A percentile compares a stretch with the other conserved stretches of the same genome.
phyloP scores from a whole-genome alignment of 2,797 vertebrate species.

The Pelobates cultripes region DNA sequence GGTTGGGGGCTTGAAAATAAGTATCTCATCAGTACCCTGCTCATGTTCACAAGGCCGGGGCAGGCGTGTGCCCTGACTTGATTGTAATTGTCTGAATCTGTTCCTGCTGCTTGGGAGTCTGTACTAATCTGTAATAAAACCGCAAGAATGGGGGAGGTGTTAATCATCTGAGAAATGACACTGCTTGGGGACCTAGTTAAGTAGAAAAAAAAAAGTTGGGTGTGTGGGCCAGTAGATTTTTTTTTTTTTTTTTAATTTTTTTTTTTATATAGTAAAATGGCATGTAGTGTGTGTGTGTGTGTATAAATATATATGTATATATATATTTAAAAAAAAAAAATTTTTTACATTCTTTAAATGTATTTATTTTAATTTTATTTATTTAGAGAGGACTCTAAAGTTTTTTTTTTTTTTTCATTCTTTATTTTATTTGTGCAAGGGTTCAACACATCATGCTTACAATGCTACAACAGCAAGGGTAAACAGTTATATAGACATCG shows the following conservation, averaged over 20 bases:
- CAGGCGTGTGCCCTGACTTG: constrained; percentile 99
- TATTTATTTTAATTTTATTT: too few species aligned
- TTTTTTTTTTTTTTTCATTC: too few species aligned
- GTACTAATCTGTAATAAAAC: constrained; percentile 97
- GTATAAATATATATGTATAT: too few species aligned
- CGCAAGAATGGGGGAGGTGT: constrained; percentile 87
- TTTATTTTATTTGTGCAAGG: too few species aligned
- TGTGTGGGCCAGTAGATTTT: constrained; percentile 10
- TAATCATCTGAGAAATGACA: constrained; percentile 93
- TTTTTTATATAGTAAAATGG: too few species aligned
- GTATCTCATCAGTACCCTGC: constrained; percentile 99
- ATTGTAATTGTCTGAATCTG: constrained; percentile 99
- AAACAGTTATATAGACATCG: too few species aligned
- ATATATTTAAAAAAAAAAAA: too few species aligned
- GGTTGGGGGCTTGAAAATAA: constrained; percentile 85
- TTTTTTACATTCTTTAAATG: too few species aligned
- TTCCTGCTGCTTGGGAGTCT: constrained; percentile 95
- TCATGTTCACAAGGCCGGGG: constrained; percentile 96
- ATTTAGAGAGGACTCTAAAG: too few species aligned
- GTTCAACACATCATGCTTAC: too few species aligned
- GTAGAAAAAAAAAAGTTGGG: constrained; percentile 40
- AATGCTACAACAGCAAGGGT: too few species aligned
- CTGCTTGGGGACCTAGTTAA: constrained; percentile 60
- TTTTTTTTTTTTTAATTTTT: neutral
- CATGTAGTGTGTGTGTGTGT: too few species aligned